Base-by-base conservation (phyloP, 2,888 invertebrate species). In the Pachydiplax longipennis region DNA sequence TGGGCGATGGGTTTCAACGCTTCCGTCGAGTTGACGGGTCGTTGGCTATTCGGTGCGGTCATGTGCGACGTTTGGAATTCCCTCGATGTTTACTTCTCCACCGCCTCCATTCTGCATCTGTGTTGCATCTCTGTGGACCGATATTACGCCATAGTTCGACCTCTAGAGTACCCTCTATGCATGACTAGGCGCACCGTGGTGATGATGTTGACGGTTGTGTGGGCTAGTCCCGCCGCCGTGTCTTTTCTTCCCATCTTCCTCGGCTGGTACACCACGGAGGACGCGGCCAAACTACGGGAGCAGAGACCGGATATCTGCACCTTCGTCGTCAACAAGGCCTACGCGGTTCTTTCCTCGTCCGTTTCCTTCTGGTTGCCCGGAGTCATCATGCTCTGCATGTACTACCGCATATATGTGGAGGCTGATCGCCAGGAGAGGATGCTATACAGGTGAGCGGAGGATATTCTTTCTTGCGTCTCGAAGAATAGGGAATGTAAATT, bases 41-140 rank as follows among this genome's bases (percentile, higher is more conserved):
- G 95, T 93, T 99, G 99, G 99, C 95, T 98, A 92, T 98, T 99
- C 93, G 98, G 98, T 12, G 96, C 96, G 93, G 95, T 97, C 93
- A 97, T 98, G 96, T 99, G 99, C 95, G 98, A 99, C 95, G 96
- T 99, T 90, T 99, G 98, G 96, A 99, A 98, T 94, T 97, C 98
- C 61, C 95, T 98, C 92, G 99, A 99, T 94, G 99, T 99, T 3
- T 97, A 98, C 93, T 98, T 98, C 94, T 98, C 97, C 92, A 98
- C 97, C 90, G 98, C 98, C 10, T 98, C 98, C 91, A 98, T 99
- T 91, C 95, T 99, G 90, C 98, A 99, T 94, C 95, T 99, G 90
- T 98, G 98, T 93, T 99, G 98, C 94, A 99, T 99, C 94, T 97
- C 97, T 92, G 98, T 99, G 91, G 99, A 99, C 93, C 95, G 99